Evolutionary conservation across 2,888 invertebrate species (phyloP).

Genomic region (Pyrochroa serraticornis): DNA sequence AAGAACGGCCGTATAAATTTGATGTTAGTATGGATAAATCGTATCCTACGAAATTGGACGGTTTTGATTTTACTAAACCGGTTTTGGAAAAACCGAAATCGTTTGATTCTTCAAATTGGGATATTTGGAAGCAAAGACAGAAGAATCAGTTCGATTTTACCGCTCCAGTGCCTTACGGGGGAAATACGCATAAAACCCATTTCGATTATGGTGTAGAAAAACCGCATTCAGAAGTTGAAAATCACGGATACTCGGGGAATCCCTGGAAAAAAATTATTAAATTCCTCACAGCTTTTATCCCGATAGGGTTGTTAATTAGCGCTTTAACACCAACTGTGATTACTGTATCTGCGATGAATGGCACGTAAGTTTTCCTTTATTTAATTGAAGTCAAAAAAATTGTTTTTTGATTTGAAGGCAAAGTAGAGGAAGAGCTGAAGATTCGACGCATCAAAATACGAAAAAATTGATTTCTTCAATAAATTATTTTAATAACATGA

Average conservation of each 20-base stretch:
- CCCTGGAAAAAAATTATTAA: constrained; percentile 70
- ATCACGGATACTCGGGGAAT: constrained; percentile 40
- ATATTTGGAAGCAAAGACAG: constrained; percentile 7
- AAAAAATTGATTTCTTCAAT: constrained; percentile 39
- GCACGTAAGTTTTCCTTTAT: constrained; percentile 45
- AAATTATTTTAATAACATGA: constrained; percentile 41
- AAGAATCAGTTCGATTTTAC: constrained; percentile 22
- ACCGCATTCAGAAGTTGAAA: constrained; percentile 20
- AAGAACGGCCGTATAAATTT: constrained; percentile 48
- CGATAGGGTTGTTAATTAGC: constrained; percentile 73
- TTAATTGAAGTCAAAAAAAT: too few relatives aligned
- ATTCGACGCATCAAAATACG: constrained; percentile 30
- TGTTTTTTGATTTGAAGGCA: constrained; percentile 31
- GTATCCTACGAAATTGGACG: constrained; percentile 23
- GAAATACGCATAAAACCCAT: constrained; percentile 26
- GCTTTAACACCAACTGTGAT: constrained; percentile 72
- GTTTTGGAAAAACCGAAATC: constrained; percentile 5
- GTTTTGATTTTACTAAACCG: not conserved
- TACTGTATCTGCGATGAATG: constrained; percentile 60
- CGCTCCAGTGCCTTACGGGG: constrained; percentile 4
- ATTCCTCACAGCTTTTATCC: constrained; percentile 71
- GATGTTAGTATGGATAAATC: constrained; percentile 8
- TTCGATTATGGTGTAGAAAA: constrained; percentile 36
- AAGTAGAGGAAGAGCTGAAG: constrained; percentile 37
- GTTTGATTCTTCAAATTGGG: constrained; percentile 7